Conservation (phyloP, 2,113 vertebrate genomes). For the Sturnus vulgaris region DNA sequence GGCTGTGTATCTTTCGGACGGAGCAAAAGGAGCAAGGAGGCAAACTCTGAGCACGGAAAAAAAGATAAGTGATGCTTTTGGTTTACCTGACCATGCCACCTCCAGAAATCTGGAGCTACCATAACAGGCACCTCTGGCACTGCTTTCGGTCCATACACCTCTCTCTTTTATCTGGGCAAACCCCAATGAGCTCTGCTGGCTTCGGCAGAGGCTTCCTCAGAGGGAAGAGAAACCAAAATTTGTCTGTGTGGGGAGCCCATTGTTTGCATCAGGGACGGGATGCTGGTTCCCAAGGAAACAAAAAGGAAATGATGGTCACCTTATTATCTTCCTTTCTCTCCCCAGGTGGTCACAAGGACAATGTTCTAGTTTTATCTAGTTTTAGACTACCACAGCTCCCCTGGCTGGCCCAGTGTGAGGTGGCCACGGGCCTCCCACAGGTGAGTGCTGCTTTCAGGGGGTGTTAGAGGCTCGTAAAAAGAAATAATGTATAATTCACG, state of each 20-base stretch:
- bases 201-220: not conserved
- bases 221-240: not conserved
- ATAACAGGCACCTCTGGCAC: not conserved
- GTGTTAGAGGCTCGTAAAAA: not conserved
- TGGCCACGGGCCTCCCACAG: not conserved
- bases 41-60: not conserved
- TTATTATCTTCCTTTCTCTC: not conserved
- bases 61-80: not conserved
- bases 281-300: not conserved
- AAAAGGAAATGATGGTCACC: not conserved
- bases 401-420: not conserved
- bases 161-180: not conserved
- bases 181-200: not conserved
- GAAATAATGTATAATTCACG: rapidly evolving
- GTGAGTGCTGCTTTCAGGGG: not conserved
- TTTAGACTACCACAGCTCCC: not conserved
- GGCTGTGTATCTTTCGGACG: not conserved
- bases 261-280: not conserved
- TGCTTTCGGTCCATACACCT: rapidly evolving
- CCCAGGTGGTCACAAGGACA: not conserved
- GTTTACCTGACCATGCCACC: not conserved
- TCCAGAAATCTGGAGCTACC: not conserved
- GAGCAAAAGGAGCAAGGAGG: not conserved
- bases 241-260: not conserved
- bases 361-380: not conserved